Evolutionary conservation across 2,888 invertebrate genomes (phyloP).

Genomic region (Plutella xylostella): DNA sequence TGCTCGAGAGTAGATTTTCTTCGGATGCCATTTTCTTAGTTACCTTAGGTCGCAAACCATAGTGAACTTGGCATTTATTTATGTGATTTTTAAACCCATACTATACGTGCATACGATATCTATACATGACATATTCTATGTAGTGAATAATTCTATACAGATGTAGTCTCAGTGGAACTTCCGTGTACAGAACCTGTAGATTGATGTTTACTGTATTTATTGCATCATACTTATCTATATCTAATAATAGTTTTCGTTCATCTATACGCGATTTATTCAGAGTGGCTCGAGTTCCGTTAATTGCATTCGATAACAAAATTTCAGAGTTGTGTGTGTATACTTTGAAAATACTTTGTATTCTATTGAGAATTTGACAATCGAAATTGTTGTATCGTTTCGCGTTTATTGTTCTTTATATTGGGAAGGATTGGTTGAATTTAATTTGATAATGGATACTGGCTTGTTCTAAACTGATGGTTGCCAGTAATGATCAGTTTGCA

Average conservation of each 20-base stretch:
- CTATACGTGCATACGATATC: conserved; percentile 55
- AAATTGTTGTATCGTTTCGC: conserved; percentile 42
- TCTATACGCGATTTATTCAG: conserved; percentile 50
- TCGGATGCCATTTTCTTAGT: conserved; percentile 66
- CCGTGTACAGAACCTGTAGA: conserved; percentile 43
- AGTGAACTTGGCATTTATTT: conserved; percentile 67
- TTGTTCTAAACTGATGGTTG: conserved; percentile 8
- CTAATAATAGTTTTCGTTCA: conserved; percentile 34
- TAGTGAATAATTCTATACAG: conserved; percentile 40
- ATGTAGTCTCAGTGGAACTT: conserved; percentile 28
- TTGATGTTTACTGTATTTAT: conserved; percentile 52
- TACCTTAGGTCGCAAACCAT: conserved; percentile 63
- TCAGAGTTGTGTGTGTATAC: conserved; percentile 20
- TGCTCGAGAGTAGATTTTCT: conserved; percentile 18
- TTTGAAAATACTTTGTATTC: conserved; percentile 22
- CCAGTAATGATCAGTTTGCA: conserved; percentile 13
- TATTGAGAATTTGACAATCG: conserved; percentile 31
- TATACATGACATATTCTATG: conserved; percentile 55
- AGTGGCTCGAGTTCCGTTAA: conserved; percentile 68
- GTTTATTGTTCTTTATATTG: conserved; percentile 51
- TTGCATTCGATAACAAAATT: conserved; percentile 49
- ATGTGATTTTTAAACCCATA: conserved; percentile 51
- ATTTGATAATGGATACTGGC: conserved; percentile 16
- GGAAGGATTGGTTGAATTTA: conserved; percentile 40
- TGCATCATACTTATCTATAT: conserved; percentile 33